phyloP scores from a whole-genome alignment of 1,140 invertebrate genomes.

The Linepithema humile region DNA sequence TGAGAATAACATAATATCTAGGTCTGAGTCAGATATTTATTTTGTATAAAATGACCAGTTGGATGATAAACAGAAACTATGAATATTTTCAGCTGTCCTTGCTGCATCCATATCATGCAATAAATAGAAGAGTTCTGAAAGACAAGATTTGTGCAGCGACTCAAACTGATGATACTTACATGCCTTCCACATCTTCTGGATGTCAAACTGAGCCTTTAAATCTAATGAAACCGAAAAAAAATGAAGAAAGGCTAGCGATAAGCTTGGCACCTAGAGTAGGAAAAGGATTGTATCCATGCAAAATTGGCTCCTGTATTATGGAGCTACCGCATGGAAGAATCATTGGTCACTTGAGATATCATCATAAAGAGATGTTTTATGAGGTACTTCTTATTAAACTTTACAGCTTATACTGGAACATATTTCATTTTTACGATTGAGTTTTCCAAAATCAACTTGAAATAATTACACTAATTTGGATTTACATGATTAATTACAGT shows the following conservation, averaged over 20 bases:
- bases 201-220: conserved; percentile 32
- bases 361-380: conserved; percentile 60
- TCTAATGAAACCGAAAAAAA: not conserved
- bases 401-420: not conserved
- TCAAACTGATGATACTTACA: conserved; percentile 56
- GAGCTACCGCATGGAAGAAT: conserved; percentile 64
- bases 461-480: not conserved
- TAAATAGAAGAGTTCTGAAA: conserved; percentile 47
- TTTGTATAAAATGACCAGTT: conserved; percentile 35
- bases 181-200: not conserved
- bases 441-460: not conserved
- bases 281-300: conserved; percentile 73
- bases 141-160: conserved; percentile 49
- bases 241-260: not conserved
- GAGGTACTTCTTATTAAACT: conserved; percentile 49
- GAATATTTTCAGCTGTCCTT: conserved; percentile 56
- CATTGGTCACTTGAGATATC: conserved; percentile 69
- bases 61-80: not conserved
- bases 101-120: conserved; percentile 55
- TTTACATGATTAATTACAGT: conserved; percentile 18
- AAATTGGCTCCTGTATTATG: conserved; percentile 62
- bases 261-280: conserved; percentile 47
- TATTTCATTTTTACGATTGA: not conserved
- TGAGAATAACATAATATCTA: not conserved
- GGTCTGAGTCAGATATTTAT: not conserved